These are phyloP conservation scores for Hecatera dysodea DNA, from an alignment of 2,888 invertebrate species.

Conservation along the genomic window DNA sequence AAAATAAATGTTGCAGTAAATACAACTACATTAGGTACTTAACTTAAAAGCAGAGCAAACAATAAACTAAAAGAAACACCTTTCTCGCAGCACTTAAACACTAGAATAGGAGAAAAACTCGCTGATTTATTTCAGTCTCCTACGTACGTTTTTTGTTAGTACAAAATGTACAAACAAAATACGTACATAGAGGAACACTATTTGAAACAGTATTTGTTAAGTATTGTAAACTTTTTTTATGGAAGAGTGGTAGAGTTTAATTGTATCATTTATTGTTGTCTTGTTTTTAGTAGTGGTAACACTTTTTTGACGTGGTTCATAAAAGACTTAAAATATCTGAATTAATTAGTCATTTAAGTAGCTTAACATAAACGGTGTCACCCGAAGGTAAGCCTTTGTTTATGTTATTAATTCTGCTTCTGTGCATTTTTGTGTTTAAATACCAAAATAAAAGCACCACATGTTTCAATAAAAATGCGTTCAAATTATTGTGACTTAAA, in stretches of 20 bases:
- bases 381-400: too few relatives aligned
- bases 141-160: not conserved
- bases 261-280: not conserved
- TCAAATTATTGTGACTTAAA: not conserved
- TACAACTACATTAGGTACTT: slow-evolving; percentile 13
- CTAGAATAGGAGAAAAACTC: slow-evolving; percentile 1
- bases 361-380: too few relatives aligned
- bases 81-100: slow-evolving; percentile 13
- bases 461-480: not conserved
- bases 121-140: slow-evolving; percentile 2
- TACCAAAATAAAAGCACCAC: too few relatives aligned
- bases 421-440: too few relatives aligned
- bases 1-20: not conserved
- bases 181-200: too few relatives aligned
- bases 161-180: not conserved
- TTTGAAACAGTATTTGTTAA: not conserved
- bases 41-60: slow-evolving; percentile 4
- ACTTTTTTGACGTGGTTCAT: too few relatives aligned
- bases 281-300: too few relatives aligned
- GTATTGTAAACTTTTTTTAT: too few relatives aligned
- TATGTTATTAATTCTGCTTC: too few relatives aligned
- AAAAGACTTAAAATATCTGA: too few relatives aligned
- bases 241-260: not conserved
- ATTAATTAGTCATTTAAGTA: too few relatives aligned
- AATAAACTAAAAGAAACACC: slow-evolving; percentile 28